Percentiles rank a stretch among this genome's conserved stretches.
These are phyloP conservation scores for Mobula birostris DNA, from an alignment of 2,113 vertebrate genomes.

Conservation along the genomic window DNA sequence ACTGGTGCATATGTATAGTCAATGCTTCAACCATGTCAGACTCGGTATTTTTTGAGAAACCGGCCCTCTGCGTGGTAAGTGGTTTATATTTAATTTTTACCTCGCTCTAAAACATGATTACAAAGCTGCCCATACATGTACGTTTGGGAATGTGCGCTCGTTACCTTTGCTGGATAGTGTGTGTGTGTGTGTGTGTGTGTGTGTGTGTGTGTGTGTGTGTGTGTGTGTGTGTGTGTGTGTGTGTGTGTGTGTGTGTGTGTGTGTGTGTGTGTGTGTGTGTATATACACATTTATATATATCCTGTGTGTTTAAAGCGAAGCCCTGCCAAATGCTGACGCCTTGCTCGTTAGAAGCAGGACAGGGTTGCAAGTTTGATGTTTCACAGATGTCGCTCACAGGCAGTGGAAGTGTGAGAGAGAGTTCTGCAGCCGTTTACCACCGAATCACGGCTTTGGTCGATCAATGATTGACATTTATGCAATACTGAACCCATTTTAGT, in stretches of 20 bases:
- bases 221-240: too few relatives aligned
- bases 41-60: constrained; percentile 28
- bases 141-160: background rate
- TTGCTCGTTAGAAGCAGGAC: background rate
- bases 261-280: too few relatives aligned
- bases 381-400: background rate
- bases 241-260: too few relatives aligned
- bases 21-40: constrained; percentile 20
- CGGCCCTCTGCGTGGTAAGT: background rate
- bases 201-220: too few relatives aligned
- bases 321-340: background rate
- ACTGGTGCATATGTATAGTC: constrained; percentile 12
- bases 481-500: background rate
- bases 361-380: background rate
- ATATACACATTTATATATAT: background rate
- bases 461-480: background rate
- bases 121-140: background rate
- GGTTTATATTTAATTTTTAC: background rate
- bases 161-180: background rate
- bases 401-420: background rate
- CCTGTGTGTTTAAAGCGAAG: background rate
- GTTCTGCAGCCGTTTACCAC: too few relatives aligned
- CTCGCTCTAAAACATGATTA: background rate
- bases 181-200: too few relatives aligned
- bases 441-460: background rate